These are phyloP conservation scores for Atractosteus spatula DNA, from an alignment of 2,113 vertebrate genomes.

Conservation along the genomic window DNA sequence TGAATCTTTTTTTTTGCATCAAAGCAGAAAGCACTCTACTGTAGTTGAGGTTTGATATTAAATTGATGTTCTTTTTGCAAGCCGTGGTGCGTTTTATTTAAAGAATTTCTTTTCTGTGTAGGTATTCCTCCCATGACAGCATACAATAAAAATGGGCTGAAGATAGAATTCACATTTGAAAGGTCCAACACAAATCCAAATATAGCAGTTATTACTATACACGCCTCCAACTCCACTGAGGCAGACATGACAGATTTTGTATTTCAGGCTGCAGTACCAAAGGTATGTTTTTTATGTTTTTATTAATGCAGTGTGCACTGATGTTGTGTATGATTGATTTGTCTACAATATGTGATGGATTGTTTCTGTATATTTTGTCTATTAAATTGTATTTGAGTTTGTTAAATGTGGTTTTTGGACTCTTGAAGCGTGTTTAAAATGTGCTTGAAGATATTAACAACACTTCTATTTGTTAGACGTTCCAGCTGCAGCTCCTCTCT, in stretches of 20 bases:
- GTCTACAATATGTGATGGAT: no score
- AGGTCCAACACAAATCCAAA: slow-evolving; percentile 94
- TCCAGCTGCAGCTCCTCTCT: slow-evolving; percentile 99
- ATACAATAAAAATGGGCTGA: slow-evolving; percentile 96
- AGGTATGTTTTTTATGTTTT: slow-evolving; percentile 67
- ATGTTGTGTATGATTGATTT: not conserved
- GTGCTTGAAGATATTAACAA: no score
- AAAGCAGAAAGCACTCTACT: no score
- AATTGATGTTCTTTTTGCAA: no score
- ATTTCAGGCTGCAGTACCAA: slow-evolving; percentile 99
- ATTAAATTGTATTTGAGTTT: no score
- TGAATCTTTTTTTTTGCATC: no score
- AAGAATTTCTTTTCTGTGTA: slow-evolving; percentile 41
- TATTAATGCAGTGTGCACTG: no score
- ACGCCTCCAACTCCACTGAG: slow-evolving; percentile 92
- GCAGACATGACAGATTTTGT: slow-evolving; percentile 97
- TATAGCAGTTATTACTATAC: slow-evolving; percentile 94
- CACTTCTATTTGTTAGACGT: slow-evolving; percentile 71
- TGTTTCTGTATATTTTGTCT: no score
- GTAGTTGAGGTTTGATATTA: no score
- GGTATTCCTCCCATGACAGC: slow-evolving; percentile 94
- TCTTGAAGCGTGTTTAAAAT: no score
- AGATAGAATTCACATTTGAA: slow-evolving; percentile 98
- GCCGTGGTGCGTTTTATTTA: no score
- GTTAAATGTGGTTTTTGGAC: no score